phyloP scores from a whole-genome alignment of 2,113 vertebrate species.

The Melanerpes formicivorus region DNA sequence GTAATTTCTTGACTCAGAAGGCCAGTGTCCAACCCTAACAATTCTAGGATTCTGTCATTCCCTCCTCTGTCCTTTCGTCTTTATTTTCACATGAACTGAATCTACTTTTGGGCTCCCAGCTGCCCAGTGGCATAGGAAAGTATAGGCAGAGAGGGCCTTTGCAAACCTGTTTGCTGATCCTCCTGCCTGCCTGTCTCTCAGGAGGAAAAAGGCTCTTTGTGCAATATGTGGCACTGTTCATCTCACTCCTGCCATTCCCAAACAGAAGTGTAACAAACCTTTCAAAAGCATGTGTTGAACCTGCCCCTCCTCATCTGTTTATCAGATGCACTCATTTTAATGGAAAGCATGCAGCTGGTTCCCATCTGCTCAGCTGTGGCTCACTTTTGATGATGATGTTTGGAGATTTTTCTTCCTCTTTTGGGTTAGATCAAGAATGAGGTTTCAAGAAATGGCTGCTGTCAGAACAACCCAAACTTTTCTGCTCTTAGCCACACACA shows the following conservation, averaged over 20 bases:
- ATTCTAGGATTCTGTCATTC: too few species aligned
- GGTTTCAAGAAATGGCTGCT: background rate
- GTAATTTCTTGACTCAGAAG: too few species aligned
- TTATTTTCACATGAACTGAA: background rate
- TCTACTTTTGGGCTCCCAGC: background rate
- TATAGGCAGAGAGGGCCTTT: background rate
- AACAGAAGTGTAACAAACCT: background rate
- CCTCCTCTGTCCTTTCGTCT: background rate
- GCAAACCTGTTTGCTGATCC: background rate
- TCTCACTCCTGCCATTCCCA: background rate
- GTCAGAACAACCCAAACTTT: background rate
- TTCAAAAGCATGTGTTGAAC: background rate
- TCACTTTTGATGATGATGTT: background rate
- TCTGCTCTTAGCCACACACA: background rate
- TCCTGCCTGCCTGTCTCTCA: background rate
- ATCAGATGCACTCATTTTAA: background rate
- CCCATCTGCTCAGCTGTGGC: background rate
- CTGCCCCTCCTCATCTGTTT: background rate
- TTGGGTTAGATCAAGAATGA: background rate
- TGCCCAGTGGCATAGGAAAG: background rate
- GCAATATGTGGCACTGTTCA: rapidly evolving
- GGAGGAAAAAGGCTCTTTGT: background rate
- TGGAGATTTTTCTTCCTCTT: background rate
- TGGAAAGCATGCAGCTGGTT: background rate
- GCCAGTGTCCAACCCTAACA: too few species aligned